Base-by-base conservation (phyloP, 2,888 invertebrate genomes). In the Neoscelio sp. region DNA sequence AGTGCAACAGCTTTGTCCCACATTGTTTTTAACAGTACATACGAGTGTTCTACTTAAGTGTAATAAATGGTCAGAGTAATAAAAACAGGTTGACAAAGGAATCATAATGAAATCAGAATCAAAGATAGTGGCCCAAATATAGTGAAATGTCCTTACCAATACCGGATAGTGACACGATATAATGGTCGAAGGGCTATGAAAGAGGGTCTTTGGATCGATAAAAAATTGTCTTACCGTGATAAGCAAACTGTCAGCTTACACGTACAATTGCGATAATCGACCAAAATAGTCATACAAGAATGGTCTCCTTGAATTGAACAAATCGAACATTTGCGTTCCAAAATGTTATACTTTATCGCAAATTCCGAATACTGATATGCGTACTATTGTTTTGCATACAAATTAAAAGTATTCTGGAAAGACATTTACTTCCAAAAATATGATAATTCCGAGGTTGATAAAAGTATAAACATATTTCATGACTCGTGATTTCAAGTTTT, bases 201-300 rank as follows among this genome's bases (percentile, higher is more conserved):
- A 50, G 40, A 52, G 65, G 65, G 30, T 42, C 52, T 65, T 42
- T n/a, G 18, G 52, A 65, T 65, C 65, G 42, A 54, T 67, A 46
- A 12, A 12, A 67, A 54, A 67, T 54, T 44, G 42, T 67, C 65
- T 67, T 67, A 67, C 23, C 33, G 15, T 54, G 54, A 67, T 54
- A 67, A 67, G 67, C 26, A 54, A 54, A 23, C 35, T 67, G 40
- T 67, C 52, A 54, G 44, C 44, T 42, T 54, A 67, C 26, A 44
- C 26, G 42, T 42, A 12, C 13, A 28, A 44, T 8, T 20, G 20
- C 8, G 26, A 54, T 44, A 67, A 54, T 44, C 44, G 54, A 67
- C 33, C 40, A 50, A 64, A 62, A 48, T 50, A 35, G 50, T 13
- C n/a, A 4, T 8, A 30, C 44, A n/a, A 60, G 10, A 10, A 26